Conservation (phyloP, 64 coral and sea anemone species). For the Montipora efflorescens region DNA sequence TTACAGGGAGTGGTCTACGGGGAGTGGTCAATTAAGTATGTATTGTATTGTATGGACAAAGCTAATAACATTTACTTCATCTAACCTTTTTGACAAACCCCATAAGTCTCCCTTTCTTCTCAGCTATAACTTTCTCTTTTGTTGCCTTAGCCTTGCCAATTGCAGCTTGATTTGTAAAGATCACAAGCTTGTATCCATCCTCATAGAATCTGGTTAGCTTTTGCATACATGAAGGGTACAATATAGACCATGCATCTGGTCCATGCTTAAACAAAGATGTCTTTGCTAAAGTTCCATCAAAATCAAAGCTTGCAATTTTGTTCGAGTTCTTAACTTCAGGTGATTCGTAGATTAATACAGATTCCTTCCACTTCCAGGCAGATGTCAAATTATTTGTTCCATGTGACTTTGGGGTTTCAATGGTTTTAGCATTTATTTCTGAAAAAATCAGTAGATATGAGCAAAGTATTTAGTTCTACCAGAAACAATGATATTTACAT, state of each 20-base stretch:
- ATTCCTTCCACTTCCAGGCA: slow-evolving; percentile 75
- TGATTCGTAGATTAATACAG: slow-evolving; percentile 67
- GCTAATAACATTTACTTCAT: background rate
- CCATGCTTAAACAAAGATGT: slow-evolving; percentile 87
- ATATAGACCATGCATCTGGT: slow-evolving; percentile 78
- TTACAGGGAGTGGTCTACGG: no score
- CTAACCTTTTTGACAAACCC: slow-evolving; percentile 77
- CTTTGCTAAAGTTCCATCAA: slow-evolving; percentile 81
- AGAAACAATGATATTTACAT: background rate
- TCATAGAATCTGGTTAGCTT: slow-evolving; percentile 61
- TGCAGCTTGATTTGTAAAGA: slow-evolving; percentile 87
- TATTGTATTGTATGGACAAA: no score
- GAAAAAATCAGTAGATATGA: background rate
- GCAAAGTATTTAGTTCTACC: background rate
- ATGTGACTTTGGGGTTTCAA: background rate
- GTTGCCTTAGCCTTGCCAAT: slow-evolving; percentile 80
- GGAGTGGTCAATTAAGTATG: no score
- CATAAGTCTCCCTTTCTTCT: slow-evolving; percentile 69
- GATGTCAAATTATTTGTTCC: background rate
- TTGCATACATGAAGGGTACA: slow-evolving; percentile 65
- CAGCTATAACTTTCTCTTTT: slow-evolving; percentile 70
- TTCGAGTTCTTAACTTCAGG: slow-evolving; percentile 49
- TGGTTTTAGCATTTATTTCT: background rate
- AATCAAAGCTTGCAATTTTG: slow-evolving; percentile 86
- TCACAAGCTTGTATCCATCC: slow-evolving; percentile 82